Conservation (phyloP, 2,797 vertebrate species). For the Molossus molossus region DNA sequence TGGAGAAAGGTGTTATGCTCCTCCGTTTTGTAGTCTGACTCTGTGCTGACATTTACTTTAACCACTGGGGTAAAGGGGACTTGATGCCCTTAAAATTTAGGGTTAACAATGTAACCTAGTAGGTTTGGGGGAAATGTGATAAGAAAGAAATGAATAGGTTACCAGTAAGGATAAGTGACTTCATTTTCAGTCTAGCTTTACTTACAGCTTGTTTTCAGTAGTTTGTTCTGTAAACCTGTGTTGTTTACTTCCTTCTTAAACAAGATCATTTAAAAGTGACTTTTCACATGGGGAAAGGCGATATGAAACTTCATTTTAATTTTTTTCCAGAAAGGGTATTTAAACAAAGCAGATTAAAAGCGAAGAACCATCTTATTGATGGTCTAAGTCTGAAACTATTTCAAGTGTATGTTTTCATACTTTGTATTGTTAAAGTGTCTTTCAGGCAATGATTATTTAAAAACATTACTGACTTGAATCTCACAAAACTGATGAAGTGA, state of each 20-base stretch:
- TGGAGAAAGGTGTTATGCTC: background rate
- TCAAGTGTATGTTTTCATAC: background rate
- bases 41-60: background rate
- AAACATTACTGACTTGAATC: background rate
- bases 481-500: background rate
- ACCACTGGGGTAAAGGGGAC: background rate
- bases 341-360: background rate
- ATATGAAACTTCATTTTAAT: background rate
- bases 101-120: background rate
- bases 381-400: background rate
- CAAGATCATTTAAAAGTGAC: background rate
- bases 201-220: background rate
- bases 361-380: background rate
- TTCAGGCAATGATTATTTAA: background rate
- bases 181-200: background rate
- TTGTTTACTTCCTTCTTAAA: background rate
- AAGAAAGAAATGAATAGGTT: background rate
- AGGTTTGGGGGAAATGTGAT: background rate
- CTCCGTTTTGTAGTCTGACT: background rate
- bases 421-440: background rate
- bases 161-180: background rate
- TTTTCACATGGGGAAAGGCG: background rate
- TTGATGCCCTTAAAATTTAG: background rate
- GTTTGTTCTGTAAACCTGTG: background rate
- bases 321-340: background rate